Evolutionary conservation across 2,797 vertebrate genomes (phyloP).

Genomic region (Lithobates sylvaticus): DNA sequence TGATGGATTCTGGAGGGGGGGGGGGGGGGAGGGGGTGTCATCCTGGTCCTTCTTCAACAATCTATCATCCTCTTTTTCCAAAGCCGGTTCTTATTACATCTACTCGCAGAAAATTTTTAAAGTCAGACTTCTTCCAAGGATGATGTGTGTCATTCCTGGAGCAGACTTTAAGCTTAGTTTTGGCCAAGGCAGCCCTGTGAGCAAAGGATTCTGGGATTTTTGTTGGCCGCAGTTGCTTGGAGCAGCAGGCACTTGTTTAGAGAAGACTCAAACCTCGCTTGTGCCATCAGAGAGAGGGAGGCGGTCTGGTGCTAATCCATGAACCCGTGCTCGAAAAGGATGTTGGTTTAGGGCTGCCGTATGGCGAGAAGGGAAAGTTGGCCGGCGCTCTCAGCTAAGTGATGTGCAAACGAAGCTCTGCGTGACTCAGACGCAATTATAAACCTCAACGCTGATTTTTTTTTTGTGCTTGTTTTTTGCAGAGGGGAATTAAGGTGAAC

Average conservation of each 20-base stretch:
- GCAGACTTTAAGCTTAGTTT: not conserved
- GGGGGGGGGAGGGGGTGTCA: not conserved
- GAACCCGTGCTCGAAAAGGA: not conserved
- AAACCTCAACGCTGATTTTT: not conserved
- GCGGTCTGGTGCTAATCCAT: slow-evolving; percentile 3
- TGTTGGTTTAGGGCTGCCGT: not conserved
- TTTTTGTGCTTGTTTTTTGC: too few species aligned
- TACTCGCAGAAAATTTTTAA: not conserved
- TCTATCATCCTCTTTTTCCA: not conserved
- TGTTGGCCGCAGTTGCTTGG: not conserved
- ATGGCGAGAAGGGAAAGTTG: not conserved
- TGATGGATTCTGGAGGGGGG: not conserved
- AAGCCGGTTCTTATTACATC: not conserved
- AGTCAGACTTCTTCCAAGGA: not conserved
- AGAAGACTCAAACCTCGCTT: not conserved
- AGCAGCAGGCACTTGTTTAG: not conserved
- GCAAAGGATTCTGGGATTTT: slow-evolving; percentile 7
- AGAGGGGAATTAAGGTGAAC: too few species aligned
- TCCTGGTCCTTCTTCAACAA: not conserved
- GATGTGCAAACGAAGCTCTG: not conserved
- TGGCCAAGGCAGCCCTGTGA: not conserved
- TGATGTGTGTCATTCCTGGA: slow-evolving; percentile 3
- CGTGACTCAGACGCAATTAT: not conserved
- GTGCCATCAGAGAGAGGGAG: not conserved
- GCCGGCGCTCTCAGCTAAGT: not conserved